Evolutionary conservation across 2,888 invertebrate genomes (phyloP).

Genomic region (Digitonthophagus gazella): DNA sequence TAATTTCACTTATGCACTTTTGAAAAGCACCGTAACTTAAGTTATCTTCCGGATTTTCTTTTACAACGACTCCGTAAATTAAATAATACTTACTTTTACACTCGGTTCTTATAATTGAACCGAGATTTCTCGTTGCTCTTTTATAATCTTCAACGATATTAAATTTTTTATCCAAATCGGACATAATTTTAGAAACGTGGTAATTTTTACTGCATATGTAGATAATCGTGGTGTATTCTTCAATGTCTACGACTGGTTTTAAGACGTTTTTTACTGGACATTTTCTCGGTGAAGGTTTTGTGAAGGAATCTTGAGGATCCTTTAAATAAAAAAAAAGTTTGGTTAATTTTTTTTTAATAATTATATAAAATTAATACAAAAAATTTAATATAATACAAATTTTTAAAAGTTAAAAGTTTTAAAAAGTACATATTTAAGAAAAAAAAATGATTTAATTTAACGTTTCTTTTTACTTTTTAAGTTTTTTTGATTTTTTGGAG

Average conservation of each 20-base stretch:
- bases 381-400: too few species aligned
- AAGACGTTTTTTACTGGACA: conserved; percentile 35
- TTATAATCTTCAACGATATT: conserved; percentile 39
- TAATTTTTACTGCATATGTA: conserved; percentile 43
- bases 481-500: conserved; percentile 28
- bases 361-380: too few species aligned
- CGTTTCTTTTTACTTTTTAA: conserved; percentile 24
- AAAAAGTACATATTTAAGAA: background rate
- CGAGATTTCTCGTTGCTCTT: conserved; percentile 33
- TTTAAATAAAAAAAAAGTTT: conserved; percentile 7
- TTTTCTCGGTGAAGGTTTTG: conserved; percentile 22
- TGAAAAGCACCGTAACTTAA: conserved; percentile 35
- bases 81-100: conserved; percentile 30
- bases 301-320: conserved; percentile 13
- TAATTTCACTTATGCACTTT: conserved; percentile 34
- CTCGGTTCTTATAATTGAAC: conserved; percentile 37
- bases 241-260: conserved; percentile 40
- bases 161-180: conserved; percentile 40
- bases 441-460: conserved; percentile 2
- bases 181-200: conserved; percentile 38
- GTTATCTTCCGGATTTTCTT: conserved; percentile 29
- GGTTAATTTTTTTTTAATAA: too few species aligned
- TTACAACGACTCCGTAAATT: conserved; percentile 39
- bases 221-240: conserved; percentile 40
- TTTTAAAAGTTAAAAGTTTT: too few species aligned